Conservation (phyloP, 2,113 vertebrate species). For the Cyrtonyx montezumae region DNA sequence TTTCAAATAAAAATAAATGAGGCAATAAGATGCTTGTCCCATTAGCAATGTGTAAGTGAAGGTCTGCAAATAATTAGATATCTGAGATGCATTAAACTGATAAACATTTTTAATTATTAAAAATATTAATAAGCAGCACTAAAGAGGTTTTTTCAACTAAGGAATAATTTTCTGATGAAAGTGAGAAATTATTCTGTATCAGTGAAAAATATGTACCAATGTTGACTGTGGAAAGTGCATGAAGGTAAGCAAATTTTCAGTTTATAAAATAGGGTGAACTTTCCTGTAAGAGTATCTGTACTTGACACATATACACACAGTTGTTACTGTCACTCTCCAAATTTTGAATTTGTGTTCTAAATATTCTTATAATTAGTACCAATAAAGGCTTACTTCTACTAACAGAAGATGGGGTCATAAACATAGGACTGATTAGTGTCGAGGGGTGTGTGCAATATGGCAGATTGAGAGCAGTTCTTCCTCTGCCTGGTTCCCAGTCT, state of each 20-base stretch:
- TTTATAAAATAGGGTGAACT: not conserved
- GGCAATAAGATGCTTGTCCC: not conserved
- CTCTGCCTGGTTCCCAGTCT: not conserved
- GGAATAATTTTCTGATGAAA: not conserved
- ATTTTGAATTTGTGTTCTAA: not conserved
- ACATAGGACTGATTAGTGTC: fast-evolving
- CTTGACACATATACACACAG: fast-evolving
- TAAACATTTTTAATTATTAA: constrained; percentile 58
- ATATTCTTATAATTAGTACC: not conserved
- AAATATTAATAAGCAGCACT: constrained; percentile 1
- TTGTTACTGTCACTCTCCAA: not conserved
- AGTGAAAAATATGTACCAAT: not conserved
- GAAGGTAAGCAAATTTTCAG: not conserved
- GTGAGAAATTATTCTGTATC: not conserved
- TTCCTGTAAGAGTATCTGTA: not conserved
- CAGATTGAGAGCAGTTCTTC: not conserved
- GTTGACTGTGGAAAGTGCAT: not conserved
- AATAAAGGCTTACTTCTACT: not conserved
- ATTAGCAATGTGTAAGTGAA: constrained; percentile 34
- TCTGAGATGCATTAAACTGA: constrained; percentile 15
- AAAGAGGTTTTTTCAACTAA: not conserved
- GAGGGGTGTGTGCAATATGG: fast-evolving
- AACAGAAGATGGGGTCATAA: not conserved
- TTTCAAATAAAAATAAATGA: constrained; percentile 30
- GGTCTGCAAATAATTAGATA: constrained; percentile 27